Evolutionary conservation across 2,888 invertebrate species (phyloP).

Genomic region (Prosopocoilus inquinatus): DNA sequence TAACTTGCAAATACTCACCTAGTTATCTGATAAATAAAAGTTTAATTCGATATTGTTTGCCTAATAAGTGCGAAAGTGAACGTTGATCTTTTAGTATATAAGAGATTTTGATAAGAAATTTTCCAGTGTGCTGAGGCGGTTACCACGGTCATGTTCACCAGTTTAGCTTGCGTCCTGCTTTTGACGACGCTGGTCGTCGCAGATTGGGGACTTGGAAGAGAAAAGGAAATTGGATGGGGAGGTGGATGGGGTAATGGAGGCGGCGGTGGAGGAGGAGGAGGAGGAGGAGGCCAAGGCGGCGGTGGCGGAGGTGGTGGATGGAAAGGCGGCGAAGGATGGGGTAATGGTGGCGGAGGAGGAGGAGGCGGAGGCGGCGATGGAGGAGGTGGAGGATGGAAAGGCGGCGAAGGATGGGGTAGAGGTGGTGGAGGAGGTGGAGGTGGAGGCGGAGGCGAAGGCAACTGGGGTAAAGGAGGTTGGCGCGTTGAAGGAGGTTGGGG

Average conservation of each 20-base stretch:
- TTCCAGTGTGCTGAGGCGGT: conserved; percentile 5
- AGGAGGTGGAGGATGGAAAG: not conserved
- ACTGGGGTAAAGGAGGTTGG: not conserved
- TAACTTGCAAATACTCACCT: not conserved
- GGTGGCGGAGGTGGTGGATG: conserved; percentile 1
- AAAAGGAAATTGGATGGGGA: conserved; percentile 2
- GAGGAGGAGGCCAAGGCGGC: conserved; percentile 1
- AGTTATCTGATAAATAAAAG: not conserved
- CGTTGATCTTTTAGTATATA: conserved; percentile 8
- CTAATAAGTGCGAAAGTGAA: too few relatives aligned
- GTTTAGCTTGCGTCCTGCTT: conserved; percentile 6
- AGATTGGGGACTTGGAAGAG: conserved; percentile 8
- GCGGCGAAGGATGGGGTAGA: not conserved
- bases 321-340: not conserved
- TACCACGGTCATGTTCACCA: conserved; percentile 7
- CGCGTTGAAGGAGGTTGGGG: not conserved
- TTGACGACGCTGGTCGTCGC: conserved; percentile 2
- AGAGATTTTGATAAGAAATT: not conserved
- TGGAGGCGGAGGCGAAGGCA: not conserved
- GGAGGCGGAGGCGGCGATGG: not conserved
- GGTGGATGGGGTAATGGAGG: conserved; percentile 2
- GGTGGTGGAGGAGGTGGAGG: not conserved
- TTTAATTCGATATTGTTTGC: too few relatives aligned
- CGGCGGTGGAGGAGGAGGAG: conserved; percentile 4
- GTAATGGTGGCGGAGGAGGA: not conserved